Conservation (phyloP, 2,797 vertebrate species). For the Parauchenoglanis ngamensis region DNA sequence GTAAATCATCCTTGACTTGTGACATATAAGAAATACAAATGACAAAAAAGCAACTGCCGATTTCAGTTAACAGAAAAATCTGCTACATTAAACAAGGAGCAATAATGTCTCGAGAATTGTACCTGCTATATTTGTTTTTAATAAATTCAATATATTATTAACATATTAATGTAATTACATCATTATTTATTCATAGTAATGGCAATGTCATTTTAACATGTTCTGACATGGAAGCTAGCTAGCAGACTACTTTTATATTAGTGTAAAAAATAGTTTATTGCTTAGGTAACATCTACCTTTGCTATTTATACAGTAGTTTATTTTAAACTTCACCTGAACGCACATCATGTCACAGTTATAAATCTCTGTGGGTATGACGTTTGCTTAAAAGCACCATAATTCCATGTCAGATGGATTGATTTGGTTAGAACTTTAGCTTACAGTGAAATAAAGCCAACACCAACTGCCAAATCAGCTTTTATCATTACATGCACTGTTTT, state of each 20-base stretch:
- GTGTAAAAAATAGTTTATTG: background rate
- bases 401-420: slow-evolving; percentile 15
- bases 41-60: background rate
- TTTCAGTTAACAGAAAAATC: background rate
- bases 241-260: background rate
- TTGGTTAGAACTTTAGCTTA: slow-evolving; percentile 26
- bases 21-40: background rate
- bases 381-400: background rate
- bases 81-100: background rate
- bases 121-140: background rate
- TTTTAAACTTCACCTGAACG: background rate
- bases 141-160: background rate
- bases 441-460: slow-evolving; percentile 32
- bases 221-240: background rate
- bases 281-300: background rate
- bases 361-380: background rate
- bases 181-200: background rate
- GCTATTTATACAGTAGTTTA: no score
- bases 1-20: background rate
- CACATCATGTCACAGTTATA: background rate
- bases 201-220: background rate
- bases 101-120: background rate
- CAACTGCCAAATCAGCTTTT: slow-evolving; percentile 30
- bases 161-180: background rate
- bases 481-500: slow-evolving; percentile 44